Evolutionary conservation across 2,888 invertebrate genomes (phyloP).

Genomic region (Hydriomena furcata): DNA sequence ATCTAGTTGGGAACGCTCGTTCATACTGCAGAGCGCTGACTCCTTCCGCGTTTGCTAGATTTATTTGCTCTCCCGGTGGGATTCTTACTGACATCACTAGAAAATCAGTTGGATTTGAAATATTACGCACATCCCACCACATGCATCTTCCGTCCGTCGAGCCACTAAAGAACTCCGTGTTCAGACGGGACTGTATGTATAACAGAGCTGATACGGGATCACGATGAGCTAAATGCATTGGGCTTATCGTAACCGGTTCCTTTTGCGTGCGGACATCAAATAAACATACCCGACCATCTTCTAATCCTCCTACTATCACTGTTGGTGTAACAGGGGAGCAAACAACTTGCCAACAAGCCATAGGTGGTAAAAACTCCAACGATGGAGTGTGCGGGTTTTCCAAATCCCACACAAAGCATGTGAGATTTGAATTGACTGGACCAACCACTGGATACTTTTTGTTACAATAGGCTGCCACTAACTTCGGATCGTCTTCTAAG

Average conservation of each 20-base stretch:
- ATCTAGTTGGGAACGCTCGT: constrained; percentile 85
- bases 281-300: constrained; percentile 59
- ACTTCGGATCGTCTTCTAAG: constrained; percentile 83
- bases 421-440: constrained; percentile 61
- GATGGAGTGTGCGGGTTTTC: constrained; percentile 58
- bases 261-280: constrained; percentile 91
- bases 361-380: constrained; percentile 44
- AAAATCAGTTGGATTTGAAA: constrained; percentile 81
- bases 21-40: constrained; percentile 87
- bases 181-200: constrained; percentile 82
- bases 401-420: constrained; percentile 86
- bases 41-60: constrained; percentile 79
- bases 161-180: constrained; percentile 84
- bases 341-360: constrained; percentile 54
- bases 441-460: constrained; percentile 44
- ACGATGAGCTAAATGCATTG: constrained; percentile 54
- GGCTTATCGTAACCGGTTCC: constrained; percentile 87
- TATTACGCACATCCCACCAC: constrained; percentile 87
- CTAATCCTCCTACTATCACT: constrained; percentile 53
- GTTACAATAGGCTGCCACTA: constrained; percentile 85
- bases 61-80: constrained; percentile 69
- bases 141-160: constrained; percentile 84
- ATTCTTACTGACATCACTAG: constrained; percentile 83
- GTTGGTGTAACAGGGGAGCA: constrained; percentile 49
- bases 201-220: constrained; percentile 81